phyloP scores from a whole-genome alignment of 2,888 invertebrate species.

The Rhagium mordax region DNA sequence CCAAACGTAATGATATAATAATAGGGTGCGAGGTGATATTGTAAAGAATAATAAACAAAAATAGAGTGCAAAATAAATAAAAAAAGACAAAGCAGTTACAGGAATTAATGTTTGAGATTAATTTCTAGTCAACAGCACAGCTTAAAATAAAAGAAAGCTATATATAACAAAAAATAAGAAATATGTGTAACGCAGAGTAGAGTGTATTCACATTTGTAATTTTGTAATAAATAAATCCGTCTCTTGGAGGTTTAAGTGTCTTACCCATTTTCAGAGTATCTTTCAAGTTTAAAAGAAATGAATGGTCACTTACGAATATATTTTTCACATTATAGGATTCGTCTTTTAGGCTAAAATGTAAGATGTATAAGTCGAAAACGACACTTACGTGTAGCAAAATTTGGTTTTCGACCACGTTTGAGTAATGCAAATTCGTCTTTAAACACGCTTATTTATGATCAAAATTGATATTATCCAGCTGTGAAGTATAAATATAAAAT shows the following conservation, averaged over 20 bases:
- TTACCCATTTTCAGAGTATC: neutral
- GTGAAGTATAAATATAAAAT: no score
- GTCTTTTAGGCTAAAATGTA: no score
- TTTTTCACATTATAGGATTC: neutral
- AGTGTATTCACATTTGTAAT: neutral
- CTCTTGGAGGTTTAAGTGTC: neutral
- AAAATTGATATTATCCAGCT: no score
- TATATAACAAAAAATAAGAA: neutral
- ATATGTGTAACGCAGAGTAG: neutral
- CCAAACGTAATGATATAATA: neutral
- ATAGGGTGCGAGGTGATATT: neutral
- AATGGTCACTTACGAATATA: neutral
- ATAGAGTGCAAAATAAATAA: neutral
- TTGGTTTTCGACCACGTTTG: no score
- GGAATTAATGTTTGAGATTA: neutral
- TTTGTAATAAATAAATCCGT: neutral
- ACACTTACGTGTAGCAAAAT: no score
- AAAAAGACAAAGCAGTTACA: neutral
- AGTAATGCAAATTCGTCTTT: no score
- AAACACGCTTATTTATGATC: no score
- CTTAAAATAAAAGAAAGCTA: neutral
- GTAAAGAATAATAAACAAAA: neutral
- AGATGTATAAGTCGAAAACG: no score
- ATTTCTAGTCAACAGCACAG: neutral
- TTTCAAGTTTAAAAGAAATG: neutral